These are phyloP conservation scores for Chymomyza amoena DNA, from an alignment of 2,888 invertebrate genomes.

Conservation along the genomic window DNA sequence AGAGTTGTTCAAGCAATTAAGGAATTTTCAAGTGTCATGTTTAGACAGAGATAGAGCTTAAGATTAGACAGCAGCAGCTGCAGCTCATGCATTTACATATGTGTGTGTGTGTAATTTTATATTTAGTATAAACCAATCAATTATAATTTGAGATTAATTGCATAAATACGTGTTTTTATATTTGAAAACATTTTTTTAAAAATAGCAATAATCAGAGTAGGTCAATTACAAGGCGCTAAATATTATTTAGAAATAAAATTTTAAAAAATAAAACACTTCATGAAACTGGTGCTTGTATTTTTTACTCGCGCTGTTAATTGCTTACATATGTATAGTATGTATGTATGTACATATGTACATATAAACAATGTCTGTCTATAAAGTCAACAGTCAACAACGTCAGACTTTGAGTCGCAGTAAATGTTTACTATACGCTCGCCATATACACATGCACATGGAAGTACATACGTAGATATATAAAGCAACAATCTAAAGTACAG, in stretches of 20 bases:
- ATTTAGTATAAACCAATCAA: not conserved
- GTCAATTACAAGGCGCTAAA: slow-evolving; percentile 6
- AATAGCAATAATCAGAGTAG: slow-evolving; percentile 1
- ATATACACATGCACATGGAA: slow-evolving; percentile 11
- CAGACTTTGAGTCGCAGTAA: slow-evolving; percentile 1
- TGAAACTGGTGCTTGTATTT: not conserved
- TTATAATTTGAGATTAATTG: slow-evolving; percentile 18
- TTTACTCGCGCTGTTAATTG: not conserved
- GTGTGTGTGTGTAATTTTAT: not conserved
- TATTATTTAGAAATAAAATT: not conserved
- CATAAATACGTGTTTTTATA: slow-evolving; percentile 24
- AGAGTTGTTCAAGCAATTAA: slow-evolving; percentile 24
- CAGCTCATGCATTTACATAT: not conserved
- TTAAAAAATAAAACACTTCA: not conserved
- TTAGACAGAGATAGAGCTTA: slow-evolving; percentile 13
- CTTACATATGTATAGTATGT: not conserved
- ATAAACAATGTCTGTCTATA: slow-evolving; percentile 4
- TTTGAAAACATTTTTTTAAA: not conserved
- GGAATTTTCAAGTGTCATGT: slow-evolving; percentile 23
- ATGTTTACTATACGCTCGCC: slow-evolving; percentile 16
- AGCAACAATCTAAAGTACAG: slow-evolving; percentile 5
- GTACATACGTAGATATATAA: slow-evolving; percentile 17
- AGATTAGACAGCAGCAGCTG: not conserved
- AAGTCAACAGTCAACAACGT: not conserved
- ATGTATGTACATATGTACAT: not conserved